Conservation (phyloP, 2,888 invertebrate species). For the Steinernema scapterisci region DNA sequence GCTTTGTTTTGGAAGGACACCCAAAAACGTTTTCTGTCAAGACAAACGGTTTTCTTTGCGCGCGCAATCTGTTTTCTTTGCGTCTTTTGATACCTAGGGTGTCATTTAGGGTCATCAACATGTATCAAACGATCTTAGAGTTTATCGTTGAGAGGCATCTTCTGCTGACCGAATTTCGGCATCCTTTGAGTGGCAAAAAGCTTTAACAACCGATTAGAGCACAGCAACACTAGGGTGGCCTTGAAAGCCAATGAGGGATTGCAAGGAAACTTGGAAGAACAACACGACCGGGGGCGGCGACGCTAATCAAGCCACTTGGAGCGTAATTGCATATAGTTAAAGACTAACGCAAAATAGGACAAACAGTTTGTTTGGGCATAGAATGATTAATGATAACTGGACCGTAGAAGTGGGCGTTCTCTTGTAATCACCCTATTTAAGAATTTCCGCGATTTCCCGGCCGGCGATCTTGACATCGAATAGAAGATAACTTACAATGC, state of each 20-base stretch:
- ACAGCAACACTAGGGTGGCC: background rate
- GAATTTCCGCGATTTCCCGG: slow-evolving; percentile 20
- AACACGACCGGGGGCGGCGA: background rate
- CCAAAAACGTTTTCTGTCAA: background rate
- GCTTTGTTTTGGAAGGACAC: background rate
- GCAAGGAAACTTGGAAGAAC: background rate
- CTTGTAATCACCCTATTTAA: slow-evolving; percentile 31
- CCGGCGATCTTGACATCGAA: slow-evolving; percentile 27
- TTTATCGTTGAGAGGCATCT: background rate
- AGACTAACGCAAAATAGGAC: slow-evolving; percentile 20
- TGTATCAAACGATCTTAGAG: background rate
- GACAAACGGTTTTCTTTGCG: background rate
- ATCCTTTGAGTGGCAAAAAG: background rate
- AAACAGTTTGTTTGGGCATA: slow-evolving; percentile 23
- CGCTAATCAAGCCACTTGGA: slow-evolving; percentile 18
- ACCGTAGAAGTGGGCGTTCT: slow-evolving; percentile 30
- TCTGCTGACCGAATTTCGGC: no score
- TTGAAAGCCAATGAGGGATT: background rate
- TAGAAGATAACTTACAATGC: slow-evolving; percentile 22
- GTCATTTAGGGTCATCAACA: background rate
- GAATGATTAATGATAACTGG: slow-evolving; percentile 33
- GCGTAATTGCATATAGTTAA: slow-evolving; percentile 22
- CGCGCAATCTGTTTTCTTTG: background rate
- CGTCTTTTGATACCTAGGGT: slow-evolving; percentile 6
- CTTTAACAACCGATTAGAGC: background rate